Base-by-base conservation (phyloP, 2,113 vertebrate species). In the Barbus barbus region DNA sequence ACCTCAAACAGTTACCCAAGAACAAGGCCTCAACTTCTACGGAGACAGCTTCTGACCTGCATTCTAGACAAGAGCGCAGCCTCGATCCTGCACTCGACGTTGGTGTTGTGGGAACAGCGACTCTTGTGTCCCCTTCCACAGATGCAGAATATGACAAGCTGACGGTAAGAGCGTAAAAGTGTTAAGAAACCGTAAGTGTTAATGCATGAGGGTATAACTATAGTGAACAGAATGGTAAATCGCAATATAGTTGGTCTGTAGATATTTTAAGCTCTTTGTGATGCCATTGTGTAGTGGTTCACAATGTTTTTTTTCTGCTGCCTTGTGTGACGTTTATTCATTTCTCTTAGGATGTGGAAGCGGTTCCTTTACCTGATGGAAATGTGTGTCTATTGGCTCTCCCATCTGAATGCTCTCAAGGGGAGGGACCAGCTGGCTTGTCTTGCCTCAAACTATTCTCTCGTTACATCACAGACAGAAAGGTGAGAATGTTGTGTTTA, bases 141-240 rank as follows among this genome's bases (percentile, higher is more conserved):
- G 94, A 95, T 78, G 92, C 94, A 9, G 94, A 95, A 77, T 95
- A 95, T 71, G 95, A 95, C 91, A 95, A 95, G 90, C 92, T 95
- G 20, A 87, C 93, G 93, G 95, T 95, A 86, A 91, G 93, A 18
- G 11, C 18, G 22, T 22, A 48, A 28, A 24, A 36, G 9, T 44
- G 63, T 53, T 51, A 20, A 48, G 14, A 48, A 16, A 48, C 46
- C 1, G 13, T 48, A 41, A 38, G 7, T 41, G 38, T 48, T 63
- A 44, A 6, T 38, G 36, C 36, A 38, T 38, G 7, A 38, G 36
- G n/a, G n/a, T n/a, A n/a, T n/a, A n/a, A n/a, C n/a, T n/a, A n/a
- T n/a, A n/a, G n/a, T n/a, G n/a, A n/a, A n/a, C n/a, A n/a, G n/a
- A 2, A 1, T 7, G 46, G 31, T 48, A 33, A 36, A 56, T 36